phyloP scores from a whole-genome alignment of 2,888 invertebrate species.

The Allolobophora icterica region DNA sequence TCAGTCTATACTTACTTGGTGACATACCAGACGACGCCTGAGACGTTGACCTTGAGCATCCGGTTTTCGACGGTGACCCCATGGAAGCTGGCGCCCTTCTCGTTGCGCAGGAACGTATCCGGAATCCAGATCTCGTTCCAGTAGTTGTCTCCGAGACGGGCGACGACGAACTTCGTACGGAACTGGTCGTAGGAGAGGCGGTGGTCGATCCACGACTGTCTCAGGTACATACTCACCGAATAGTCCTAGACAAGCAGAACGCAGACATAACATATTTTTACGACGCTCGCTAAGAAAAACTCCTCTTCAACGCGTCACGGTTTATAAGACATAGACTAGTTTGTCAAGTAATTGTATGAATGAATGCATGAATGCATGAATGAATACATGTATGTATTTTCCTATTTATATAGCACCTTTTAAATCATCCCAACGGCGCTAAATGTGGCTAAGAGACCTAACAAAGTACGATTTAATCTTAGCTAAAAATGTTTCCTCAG shows the following conservation, averaged over 20 bases:
- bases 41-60: conserved; percentile 40
- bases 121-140: conserved; percentile 48
- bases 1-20: conserved; percentile 42
- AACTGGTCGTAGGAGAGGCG: conserved; percentile 43
- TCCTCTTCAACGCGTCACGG: too few relatives aligned
- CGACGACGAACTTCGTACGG: conserved; percentile 14
- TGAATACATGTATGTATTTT: too few relatives aligned
- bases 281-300: too few relatives aligned
- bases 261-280: not conserved
- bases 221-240: conserved; percentile 49
- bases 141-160: conserved; percentile 44
- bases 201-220: conserved; percentile 48
- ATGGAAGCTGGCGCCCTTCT: conserved; percentile 46
- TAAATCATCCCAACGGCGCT: too few relatives aligned
- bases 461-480: too few relatives aligned
- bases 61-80: conserved; percentile 46
- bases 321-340: too few relatives aligned
- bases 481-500: too few relatives aligned
- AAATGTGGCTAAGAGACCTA: too few relatives aligned
- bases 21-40: conserved; percentile 44
- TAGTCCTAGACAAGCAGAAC: conserved; percentile 46
- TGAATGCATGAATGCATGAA: too few relatives aligned
- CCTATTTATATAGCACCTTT: too few relatives aligned
- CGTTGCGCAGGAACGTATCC: conserved; percentile 47
- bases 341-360: too few relatives aligned